A percentile compares a stretch with the other conserved stretches of the same genome.
phyloP scores from a whole-genome alignment of 2,113 vertebrate species.

The Cacatua alba region DNA sequence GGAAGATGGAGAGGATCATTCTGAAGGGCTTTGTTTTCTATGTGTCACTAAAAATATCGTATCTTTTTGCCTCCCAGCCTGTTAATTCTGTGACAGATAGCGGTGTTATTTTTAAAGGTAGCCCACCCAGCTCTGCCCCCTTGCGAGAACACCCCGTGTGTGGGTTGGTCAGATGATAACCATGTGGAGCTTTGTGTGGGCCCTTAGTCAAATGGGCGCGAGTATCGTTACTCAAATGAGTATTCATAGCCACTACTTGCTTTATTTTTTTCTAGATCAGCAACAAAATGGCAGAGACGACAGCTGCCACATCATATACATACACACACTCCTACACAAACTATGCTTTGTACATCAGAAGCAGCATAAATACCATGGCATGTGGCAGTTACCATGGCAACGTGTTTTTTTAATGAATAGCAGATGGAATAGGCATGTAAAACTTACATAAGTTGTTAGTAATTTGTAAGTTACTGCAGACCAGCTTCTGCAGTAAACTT shows the following conservation, averaged over 20 bases:
- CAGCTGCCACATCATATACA: constrained; percentile 84
- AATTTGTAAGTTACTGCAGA: constrained; percentile 84
- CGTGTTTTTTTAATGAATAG: constrained; percentile 81
- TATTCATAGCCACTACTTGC: constrained; percentile 80
- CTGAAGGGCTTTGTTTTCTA: neutral
- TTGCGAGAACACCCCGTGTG: constrained; percentile 26
- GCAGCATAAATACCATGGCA: constrained; percentile 84
- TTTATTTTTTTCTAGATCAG: constrained; percentile 78
- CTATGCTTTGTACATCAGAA: constrained; percentile 85
- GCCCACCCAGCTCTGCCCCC: constrained; percentile 29
- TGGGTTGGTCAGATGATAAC: constrained; percentile 61
- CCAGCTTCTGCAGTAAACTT: constrained; percentile 80
- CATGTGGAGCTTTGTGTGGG: constrained; percentile 44
- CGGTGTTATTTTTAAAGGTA: constrained; percentile 40
- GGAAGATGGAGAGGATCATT: neutral
- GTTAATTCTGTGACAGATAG: constrained; percentile 44
- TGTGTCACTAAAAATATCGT: constrained; percentile 9
- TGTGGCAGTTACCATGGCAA: constrained; percentile 82
- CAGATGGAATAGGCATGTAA: constrained; percentile 84
- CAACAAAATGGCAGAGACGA: constrained; percentile 85
- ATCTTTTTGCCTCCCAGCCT: constrained; percentile 1
- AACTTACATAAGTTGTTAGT: constrained; percentile 86
- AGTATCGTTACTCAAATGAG: constrained; percentile 78
- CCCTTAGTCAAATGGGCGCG: constrained; percentile 70
- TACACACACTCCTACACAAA: constrained; percentile 84